phyloP scores from a whole-genome alignment of 2,113 vertebrate genomes.

The Hippocampus mohnikei region DNA sequence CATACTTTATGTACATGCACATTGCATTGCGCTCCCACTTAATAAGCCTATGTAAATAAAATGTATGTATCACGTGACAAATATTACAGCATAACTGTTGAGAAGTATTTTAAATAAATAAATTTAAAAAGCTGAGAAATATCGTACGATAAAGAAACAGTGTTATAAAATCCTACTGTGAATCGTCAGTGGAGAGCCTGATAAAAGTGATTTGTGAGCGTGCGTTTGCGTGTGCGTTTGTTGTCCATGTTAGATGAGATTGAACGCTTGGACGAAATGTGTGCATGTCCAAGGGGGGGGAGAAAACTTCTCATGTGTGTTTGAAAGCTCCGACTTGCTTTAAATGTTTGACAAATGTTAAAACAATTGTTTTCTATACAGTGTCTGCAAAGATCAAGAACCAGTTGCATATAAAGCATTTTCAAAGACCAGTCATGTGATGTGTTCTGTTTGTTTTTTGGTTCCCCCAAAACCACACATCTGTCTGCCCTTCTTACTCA shows the following conservation, averaged over 20 bases:
- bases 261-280: slow-evolving; percentile 21
- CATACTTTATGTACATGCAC: slow-evolving; percentile 45
- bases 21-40: slow-evolving; percentile 69
- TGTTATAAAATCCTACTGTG: slow-evolving; percentile 66
- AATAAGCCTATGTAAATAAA: slow-evolving; percentile 72
- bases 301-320: slow-evolving; percentile 66
- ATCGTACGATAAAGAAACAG: slow-evolving; percentile 59
- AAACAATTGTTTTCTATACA: slow-evolving; percentile 74
- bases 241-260: slow-evolving; percentile 32
- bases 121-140: slow-evolving; percentile 47
- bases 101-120: slow-evolving; percentile 69
- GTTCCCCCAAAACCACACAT: slow-evolving; percentile 1
- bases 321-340: slow-evolving; percentile 68
- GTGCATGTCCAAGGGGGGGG: slow-evolving; percentile 18
- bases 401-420: slow-evolving; percentile 78
- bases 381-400: slow-evolving; percentile 79
- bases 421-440: slow-evolving; percentile 63
- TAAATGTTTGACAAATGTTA: slow-evolving; percentile 69
- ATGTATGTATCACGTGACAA: slow-evolving; percentile 65
- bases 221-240: slow-evolving; percentile 26
- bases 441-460: slow-evolving; percentile 39
- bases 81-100: slow-evolving; percentile 66
- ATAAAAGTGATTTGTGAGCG: slow-evolving; percentile 36
- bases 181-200: slow-evolving; percentile 58
- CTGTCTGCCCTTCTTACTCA: background rate